Evolutionary conservation across 2,888 invertebrate species (phyloP), one percentile per base, ranked within the genome.

Genomic region (Dasysyrphus albostriatus): DNA sequence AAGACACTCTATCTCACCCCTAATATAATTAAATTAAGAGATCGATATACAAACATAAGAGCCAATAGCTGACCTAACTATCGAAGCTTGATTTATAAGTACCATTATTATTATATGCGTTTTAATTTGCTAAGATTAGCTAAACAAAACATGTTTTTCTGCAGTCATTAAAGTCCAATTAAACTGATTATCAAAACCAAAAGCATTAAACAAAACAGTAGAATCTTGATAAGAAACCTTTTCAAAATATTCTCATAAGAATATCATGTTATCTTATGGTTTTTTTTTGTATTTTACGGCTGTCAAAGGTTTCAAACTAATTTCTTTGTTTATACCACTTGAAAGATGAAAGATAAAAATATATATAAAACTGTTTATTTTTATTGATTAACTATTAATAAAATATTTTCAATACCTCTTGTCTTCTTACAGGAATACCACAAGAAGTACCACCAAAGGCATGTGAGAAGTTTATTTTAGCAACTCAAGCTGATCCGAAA

Each of bases 401-500:
- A 42, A 14, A 0, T 0, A 16, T 47, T 47, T 47, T 16, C 16
- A 16, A 32, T 19, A 44, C n/a, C n/a, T 9, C 10, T 59, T 51
- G 24, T 29, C 39, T 54, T 29, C 1, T 44, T 76, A 8, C 51
- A 85, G 85, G 69, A 12, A 14, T 85, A n/a, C 69, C 82, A 6
- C 77, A 63, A 10, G 44, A 78, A 5, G 44, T 85, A 29, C 61
- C 77, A 29, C 54, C 51, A 19, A 12, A 77, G n/a, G 54, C 56
- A 34, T 85, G 85, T 19, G 82, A 85, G 58, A 82, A 82, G 69
- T 85, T 85, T 34, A 70, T 78, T 8, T n/a, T 24, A 39, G 51
- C 69, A 7, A 77, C 58, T 16, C 82, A 82, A 61, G 37, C 49
- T 6, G 49, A 85, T 47, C 77, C 85, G 9, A 74, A 77, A 67